Percentiles rank a stretch among this genome's conserved stretches.
Conservation (phyloP, 2,888 invertebrate genomes). For the Liopterus haemorrhoidalis region DNA sequence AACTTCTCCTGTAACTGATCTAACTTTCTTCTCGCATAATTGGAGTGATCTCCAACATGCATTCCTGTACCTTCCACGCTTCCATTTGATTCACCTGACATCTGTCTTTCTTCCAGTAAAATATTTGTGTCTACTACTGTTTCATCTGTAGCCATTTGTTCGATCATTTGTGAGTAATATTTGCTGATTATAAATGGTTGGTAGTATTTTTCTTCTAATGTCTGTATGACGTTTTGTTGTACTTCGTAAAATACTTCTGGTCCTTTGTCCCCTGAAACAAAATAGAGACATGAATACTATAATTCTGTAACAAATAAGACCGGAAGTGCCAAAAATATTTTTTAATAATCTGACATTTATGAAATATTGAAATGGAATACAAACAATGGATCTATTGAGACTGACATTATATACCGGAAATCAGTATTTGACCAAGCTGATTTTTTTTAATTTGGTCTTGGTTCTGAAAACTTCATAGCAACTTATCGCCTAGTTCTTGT, state of each 20-base stretch:
- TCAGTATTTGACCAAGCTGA: too few species aligned
- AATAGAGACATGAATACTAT: too few species aligned
- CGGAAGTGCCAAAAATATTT: too few species aligned
- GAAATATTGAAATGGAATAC: too few species aligned
- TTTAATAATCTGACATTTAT: too few species aligned
- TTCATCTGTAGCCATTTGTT: slow-evolving; percentile 60
- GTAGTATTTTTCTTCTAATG: slow-evolving; percentile 81
- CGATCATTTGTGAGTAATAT: slow-evolving; percentile 68
- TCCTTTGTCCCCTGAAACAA: slow-evolving; percentile 68
- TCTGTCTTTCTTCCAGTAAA: slow-evolving; percentile 52
- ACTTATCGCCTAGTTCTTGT: too few species aligned
- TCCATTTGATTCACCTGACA: slow-evolving; percentile 52
- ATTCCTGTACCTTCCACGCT: slow-evolving; percentile 49
- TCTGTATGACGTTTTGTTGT: slow-evolving; percentile 71
- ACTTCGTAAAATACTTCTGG: slow-evolving; percentile 85
- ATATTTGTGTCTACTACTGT: slow-evolving; percentile 41
- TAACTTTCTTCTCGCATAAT: slow-evolving; percentile 73
- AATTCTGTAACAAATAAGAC: too few species aligned
- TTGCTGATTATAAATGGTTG: slow-evolving; percentile 83
- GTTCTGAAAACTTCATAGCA: too few species aligned
- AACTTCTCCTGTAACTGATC: slow-evolving; percentile 79
- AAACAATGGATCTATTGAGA: too few species aligned
- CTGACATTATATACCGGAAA: too few species aligned
- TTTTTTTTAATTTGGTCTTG: too few species aligned
- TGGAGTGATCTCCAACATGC: slow-evolving; percentile 76